A percentile compares a stretch with the other conserved stretches of the same genome.
Conservation (phyloP, 2,113 vertebrate species). For the Odocoileus virginianus region DNA sequence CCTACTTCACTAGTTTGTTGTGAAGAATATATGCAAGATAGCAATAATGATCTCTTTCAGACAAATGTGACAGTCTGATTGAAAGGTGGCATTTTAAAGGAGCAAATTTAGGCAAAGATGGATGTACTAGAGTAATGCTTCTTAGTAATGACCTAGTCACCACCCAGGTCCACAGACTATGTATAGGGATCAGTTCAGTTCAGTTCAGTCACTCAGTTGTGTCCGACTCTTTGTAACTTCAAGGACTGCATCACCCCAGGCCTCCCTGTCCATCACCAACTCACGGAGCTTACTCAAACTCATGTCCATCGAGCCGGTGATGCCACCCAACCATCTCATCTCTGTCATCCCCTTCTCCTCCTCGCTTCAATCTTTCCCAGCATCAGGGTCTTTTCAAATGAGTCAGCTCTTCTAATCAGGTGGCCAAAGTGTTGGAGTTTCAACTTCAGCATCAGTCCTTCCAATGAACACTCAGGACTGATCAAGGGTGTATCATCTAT, state of each 20-base stretch:
- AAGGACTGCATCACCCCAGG: not conserved
- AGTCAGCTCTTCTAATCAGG: not conserved
- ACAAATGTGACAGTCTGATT: not conserved
- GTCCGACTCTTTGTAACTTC: not conserved
- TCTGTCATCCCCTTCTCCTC: not conserved
- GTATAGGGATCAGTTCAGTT: not conserved
- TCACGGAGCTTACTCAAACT: fast-evolving
- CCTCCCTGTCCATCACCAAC: not conserved
- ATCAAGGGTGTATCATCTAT: not conserved
- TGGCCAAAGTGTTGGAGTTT: not conserved
- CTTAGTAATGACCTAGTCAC: not conserved
- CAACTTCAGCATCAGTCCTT: not conserved
- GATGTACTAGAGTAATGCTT: not conserved
- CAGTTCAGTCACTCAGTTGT: fast-evolving
- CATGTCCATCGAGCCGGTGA: fast-evolving
- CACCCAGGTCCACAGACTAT: not conserved
- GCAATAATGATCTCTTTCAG: not conserved
- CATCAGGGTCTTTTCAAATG: not conserved
- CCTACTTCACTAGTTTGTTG: not conserved
- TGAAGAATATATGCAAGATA: not conserved
- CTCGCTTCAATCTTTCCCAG: not conserved
- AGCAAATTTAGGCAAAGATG: not conserved
- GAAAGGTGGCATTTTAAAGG: not conserved
- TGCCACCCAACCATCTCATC: not conserved
- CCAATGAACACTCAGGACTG: not conserved